Conservation (phyloP, 2,888 invertebrate genomes). For the Mythimna albipuncta region DNA sequence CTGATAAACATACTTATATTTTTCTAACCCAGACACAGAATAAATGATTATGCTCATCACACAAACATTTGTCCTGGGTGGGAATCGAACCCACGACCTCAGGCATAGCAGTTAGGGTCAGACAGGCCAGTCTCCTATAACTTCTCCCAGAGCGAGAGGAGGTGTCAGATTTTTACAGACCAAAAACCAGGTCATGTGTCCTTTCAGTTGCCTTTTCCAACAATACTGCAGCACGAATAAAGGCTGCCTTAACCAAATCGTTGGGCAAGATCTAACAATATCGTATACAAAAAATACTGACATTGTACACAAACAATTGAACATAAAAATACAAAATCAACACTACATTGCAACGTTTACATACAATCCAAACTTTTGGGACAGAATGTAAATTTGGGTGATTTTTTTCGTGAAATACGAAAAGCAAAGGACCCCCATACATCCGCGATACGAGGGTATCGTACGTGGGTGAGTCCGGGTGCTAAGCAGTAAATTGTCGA, state of each 20-base stretch:
- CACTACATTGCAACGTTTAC: conserved; percentile 52
- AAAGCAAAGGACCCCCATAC: conserved; percentile 53
- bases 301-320: conserved; percentile 42
- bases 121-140: no score
- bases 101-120: no score
- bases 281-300: not conserved
- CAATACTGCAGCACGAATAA: not conserved
- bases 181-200: no score
- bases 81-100: no score
- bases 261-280: not conserved
- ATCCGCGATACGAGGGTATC: conserved; percentile 54
- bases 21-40: no score
- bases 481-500: conserved; percentile 62
- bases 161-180: no score
- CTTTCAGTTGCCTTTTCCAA: no score
- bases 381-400: conserved; percentile 49
- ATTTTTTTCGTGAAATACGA: conserved; percentile 46
- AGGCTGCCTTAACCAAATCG: not conserved
- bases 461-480: conserved; percentile 57
- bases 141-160: no score
- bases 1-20: no score
- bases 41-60: no score
- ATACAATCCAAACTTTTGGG: conserved; percentile 57
- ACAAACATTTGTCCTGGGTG: no score
- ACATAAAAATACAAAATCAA: conserved; percentile 50